phyloP scores from a whole-genome alignment of 1,140 invertebrate genomes.

The Drosophila sproati region DNA sequence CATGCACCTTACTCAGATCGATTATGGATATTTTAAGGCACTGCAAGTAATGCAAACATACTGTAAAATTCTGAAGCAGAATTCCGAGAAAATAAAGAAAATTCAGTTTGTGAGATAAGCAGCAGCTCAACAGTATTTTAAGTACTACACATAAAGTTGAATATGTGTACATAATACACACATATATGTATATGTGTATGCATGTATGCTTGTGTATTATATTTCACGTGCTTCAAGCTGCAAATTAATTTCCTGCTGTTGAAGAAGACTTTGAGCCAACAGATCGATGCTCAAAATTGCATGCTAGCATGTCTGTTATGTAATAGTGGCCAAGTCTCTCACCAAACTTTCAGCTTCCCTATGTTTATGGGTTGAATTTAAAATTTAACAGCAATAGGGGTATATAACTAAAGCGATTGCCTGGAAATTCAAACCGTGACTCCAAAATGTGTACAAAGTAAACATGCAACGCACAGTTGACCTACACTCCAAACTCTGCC shows the following conservation, averaged over 20 bases:
- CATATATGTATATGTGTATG: not conserved
- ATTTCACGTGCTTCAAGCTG: not conserved
- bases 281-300: too few relatives aligned
- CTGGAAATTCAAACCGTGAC: slow-evolving; percentile 8
- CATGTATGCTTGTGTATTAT: not conserved
- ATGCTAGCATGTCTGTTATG: too few relatives aligned
- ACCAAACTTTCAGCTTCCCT: too few relatives aligned
- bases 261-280: too few relatives aligned
- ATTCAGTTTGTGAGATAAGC: slow-evolving; percentile 8
- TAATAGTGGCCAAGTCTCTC: too few relatives aligned
- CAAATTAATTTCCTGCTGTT: too few relatives aligned
- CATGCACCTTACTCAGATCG: slow-evolving; percentile 22
- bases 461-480: slow-evolving; percentile 8
- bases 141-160: not conserved
- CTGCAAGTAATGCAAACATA: not conserved
- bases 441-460: slow-evolving; percentile 36
- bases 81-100: not conserved
- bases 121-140: slow-evolving; percentile 12
- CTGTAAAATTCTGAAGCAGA: slow-evolving; percentile 1
- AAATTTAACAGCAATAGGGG: not conserved
- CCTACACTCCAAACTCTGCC: not conserved
- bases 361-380: not conserved
- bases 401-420: not conserved
- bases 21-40: slow-evolving; percentile 23
- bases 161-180: not conserved